Evolutionary conservation across 2,797 vertebrate species (phyloP), one percentile per base, ranked within the genome.

Genomic region (Pitangus sulphuratus): DNA sequence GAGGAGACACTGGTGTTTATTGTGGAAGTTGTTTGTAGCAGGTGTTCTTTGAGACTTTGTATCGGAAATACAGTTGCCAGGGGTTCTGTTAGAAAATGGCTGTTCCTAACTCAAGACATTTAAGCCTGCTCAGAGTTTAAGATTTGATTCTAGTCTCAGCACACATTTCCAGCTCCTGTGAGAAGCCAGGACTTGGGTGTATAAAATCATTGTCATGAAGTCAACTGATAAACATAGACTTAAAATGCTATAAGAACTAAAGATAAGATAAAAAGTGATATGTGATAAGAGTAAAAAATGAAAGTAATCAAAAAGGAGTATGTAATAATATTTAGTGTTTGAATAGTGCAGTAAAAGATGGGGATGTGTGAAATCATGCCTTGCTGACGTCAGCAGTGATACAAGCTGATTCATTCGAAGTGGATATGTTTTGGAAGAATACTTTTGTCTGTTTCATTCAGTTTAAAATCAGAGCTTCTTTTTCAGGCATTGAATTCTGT

Each of bases 321-420:
- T 4, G 1, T 70, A n/a, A 47, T 53, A 65, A 35, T 22, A 4
- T 20, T 58, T 28, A 39, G 8, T 12, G 8, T 77, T 76, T 83
- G 71, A 60, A 25, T 79, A 61, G 65, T 30, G 22, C 19, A 13
- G 22, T 54, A 42, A 44, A 71, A 87, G 35, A 8, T 44, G 40
- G 48, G 33, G 47, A 33, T 0, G 0, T 28, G 7, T 61, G 40
- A 87, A 57, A 42, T 82, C 39, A 45, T 26, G 11, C 9, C 33
- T 89, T 78, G 64, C 28, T 9, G 4, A 28, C 1, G 3, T 30
- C n/a, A 60, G 4, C 5, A 72, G n/a, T 22, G 42, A 39, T 6
- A 65, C 30, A 19, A 68, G 19, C 35, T 71, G 42, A 42, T 22
- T 44, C 9, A 16, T 50, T 30, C 1, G 5, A 82, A 69, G 50